phyloP scores from a whole-genome alignment of 2,113 vertebrate species.

The Podilymbus podiceps region DNA sequence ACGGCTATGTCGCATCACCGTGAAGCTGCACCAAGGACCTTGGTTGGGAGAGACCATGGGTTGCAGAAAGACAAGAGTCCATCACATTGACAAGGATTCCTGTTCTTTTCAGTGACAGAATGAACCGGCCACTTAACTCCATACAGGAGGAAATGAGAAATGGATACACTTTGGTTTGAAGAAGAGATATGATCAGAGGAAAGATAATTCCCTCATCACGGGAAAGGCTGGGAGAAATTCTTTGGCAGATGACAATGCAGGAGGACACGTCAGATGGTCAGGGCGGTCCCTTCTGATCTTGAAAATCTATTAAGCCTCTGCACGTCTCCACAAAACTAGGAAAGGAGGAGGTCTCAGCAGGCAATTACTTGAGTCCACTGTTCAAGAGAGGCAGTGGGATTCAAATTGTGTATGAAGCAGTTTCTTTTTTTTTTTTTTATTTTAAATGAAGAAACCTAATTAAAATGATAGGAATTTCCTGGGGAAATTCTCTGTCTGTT shows the following conservation, averaged over 20 bases:
- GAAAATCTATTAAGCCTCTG: neutral
- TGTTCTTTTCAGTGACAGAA: neutral
- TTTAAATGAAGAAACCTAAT: slow-evolving; percentile 52
- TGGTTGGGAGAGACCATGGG: neutral
- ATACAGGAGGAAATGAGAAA: neutral
- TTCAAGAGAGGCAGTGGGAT: neutral
- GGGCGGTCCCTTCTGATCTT: neutral
- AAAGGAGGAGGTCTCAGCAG: neutral
- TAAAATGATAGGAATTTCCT: slow-evolving; percentile 42
- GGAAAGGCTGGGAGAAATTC: neutral
- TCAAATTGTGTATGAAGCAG: neutral
- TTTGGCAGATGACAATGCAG: neutral
- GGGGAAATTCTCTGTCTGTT: slow-evolving; percentile 34
- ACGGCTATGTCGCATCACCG: rapidly evolving
- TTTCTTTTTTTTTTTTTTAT: neutral
- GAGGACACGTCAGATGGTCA: neutral
- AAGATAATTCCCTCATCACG: neutral
- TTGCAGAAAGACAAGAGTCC: neutral
- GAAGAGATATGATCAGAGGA: neutral
- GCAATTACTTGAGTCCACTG: slow-evolving; percentile 22
- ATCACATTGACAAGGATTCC: neutral
- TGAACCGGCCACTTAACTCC: neutral
- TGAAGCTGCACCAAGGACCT: neutral
- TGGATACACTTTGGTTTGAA: neutral
- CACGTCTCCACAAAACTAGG: rapidly evolving